A percentile compares a stretch with the other conserved stretches of the same genome.
These are phyloP conservation scores for Spermophilus dauricus DNA, from an alignment of 2,113 vertebrate genomes.

Conservation along the genomic window DNA sequence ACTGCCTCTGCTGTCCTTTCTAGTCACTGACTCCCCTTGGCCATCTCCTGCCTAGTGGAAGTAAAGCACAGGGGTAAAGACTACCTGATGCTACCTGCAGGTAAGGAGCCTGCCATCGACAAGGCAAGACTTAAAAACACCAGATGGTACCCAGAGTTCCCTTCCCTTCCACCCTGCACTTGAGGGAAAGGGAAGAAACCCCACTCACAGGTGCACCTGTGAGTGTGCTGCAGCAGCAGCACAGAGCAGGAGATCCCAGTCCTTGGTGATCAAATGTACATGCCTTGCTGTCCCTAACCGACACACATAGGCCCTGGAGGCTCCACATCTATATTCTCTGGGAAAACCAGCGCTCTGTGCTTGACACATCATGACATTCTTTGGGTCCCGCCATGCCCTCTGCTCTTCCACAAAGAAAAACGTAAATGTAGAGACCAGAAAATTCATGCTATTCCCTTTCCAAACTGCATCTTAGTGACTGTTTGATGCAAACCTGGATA, in stretches of 20 bases:
- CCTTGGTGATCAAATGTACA: not conserved
- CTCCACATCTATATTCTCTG: not conserved
- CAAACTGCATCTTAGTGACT: not conserved
- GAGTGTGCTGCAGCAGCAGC: too few species aligned
- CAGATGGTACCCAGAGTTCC: not conserved
- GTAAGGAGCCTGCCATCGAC: not conserved
- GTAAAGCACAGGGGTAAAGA: not conserved
- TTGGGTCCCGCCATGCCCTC: not conserved
- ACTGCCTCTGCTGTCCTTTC: not conserved
- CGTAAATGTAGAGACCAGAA: not conserved
- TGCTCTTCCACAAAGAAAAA: not conserved
- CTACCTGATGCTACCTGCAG: not conserved
- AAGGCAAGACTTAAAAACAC: not conserved
- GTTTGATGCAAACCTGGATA: not conserved
- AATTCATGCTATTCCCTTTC: not conserved
- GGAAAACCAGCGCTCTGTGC: not conserved
- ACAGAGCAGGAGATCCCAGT: not conserved
- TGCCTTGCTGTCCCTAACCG: not conserved
- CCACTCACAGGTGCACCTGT: not conserved
- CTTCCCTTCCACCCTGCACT: not conserved
- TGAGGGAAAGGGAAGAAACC: not conserved
- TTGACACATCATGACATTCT: not conserved
- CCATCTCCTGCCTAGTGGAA: not conserved
- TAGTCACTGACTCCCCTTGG: not conserved
- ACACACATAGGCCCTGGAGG: not conserved